Conservation (phyloP, 2,797 vertebrate genomes). For the Rhabdomys pumilio region DNA sequence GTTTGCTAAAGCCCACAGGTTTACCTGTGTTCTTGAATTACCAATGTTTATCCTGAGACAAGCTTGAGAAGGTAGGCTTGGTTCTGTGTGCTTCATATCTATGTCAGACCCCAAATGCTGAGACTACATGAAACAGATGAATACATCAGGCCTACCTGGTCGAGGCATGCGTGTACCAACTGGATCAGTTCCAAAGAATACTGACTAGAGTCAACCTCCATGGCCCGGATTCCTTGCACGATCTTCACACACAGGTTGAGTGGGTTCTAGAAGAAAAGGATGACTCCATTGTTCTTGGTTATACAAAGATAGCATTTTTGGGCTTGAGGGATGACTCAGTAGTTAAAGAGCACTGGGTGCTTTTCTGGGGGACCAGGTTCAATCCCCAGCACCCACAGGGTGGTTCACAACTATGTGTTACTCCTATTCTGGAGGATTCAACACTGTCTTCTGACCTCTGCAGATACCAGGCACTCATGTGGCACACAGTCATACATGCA, state of each 20-base stretch:
- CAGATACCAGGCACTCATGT: neutral
- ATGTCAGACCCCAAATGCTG: neutral
- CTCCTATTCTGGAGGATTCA: neutral
- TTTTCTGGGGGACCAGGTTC: neutral
- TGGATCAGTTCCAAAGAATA: constrained; percentile 95
- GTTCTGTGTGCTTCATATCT: constrained; percentile 28
- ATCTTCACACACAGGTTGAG: constrained; percentile 99
- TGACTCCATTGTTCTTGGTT: constrained; percentile 55
- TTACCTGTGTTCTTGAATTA: neutral
- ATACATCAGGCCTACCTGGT: constrained; percentile 92
- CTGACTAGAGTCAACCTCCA: constrained; percentile 95
- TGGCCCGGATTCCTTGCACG: constrained; percentile 98
- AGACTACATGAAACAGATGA: constrained; percentile 48
- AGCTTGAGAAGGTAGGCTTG: neutral
- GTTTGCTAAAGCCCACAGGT: neutral
- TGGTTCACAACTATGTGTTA: neutral
- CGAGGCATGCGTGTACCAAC: constrained; percentile 96
- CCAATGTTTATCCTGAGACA: neutral
- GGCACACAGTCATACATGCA: neutral
- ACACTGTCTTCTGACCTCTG: neutral
- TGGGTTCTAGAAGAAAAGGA: constrained; percentile 93
- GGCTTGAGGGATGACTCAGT: neutral
- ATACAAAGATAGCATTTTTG: constrained; percentile 53
- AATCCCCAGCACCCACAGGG: neutral
- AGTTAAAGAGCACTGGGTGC: neutral